Base-by-base conservation (phyloP, 1,140 invertebrate species). In the Stegodyphus dumicola region DNA sequence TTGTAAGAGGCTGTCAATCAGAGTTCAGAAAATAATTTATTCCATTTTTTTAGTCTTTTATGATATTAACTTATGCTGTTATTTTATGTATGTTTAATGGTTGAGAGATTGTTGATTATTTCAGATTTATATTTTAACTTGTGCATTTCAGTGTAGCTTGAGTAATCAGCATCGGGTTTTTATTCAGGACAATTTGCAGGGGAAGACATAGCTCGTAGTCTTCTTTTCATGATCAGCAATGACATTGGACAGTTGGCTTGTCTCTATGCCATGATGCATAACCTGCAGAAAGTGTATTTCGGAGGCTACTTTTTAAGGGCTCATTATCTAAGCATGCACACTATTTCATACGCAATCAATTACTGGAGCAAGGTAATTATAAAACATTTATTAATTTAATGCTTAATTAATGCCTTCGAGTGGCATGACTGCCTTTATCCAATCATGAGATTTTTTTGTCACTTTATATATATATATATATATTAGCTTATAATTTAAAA, bases 181-280 rank as follows among this genome's bases (percentile, higher is more conserved):
- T 66, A 54, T 77, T 74, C 66, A 84, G 70, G n/a, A 33, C 54
- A 87, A 85, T 92, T 92, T 81, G 89, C 88, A 77, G 92, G 94
- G 88, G 93, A 93, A 85, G 94, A 95, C 90, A 90, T 95, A 51
- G 94, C 93, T n/a, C 91, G 93, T 81, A 94, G 94, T 90, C 90
- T 95, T 11, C 89, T 95, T 49, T 93, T 94, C 87, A 93, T 93
- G 52, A 95, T 95, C 79, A 94, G 94, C 89, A 95, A 95, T 89
- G 94, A 95, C 89, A 94, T 95, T 86, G 94, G 94, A 54, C 95
- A 95, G 91, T 94, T 95, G 87, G 93, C 94, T 56, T 94, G 92
- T 90, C 91, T 95, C 3, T 94, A 95, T 89, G 94, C 94, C 51
- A 92, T 93, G 89, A 92, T 94, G 88, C 92, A 94, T 89, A 92